Base-by-base conservation (phyloP, 2,113 vertebrate species). In the Sardina pilchardus region DNA sequence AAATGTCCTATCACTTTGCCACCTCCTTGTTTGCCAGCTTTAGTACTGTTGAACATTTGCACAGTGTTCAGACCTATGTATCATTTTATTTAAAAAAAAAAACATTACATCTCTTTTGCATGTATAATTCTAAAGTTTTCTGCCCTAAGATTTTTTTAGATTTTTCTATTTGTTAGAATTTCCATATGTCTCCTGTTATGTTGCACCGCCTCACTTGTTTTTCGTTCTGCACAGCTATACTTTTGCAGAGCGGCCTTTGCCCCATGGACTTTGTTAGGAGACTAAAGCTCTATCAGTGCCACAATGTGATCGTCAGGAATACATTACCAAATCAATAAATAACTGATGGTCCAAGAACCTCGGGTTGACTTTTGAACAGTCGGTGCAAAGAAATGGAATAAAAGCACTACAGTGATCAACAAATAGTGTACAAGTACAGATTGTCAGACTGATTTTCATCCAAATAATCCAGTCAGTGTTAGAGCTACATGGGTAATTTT, bases 321-420 rank as follows among this genome's bases (percentile, higher is more conserved):
- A 89, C 75, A 30, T 82, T 71, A 82, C 91, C 88, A 88, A 88
- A 91, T 89, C 63, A 86, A 81, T 67, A 19, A 89, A 90, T 88
- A 87, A 85, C 4, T 82, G 83, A 90, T 87, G 78, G 43, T 39
- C 10, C 84, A 88, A 93, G 90, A 88, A 86, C 39, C 81, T 78
- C 34, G 43, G 36, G 14, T 39, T 88, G 85, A 81, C 81, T 83
- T 82, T 86, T 19, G 19, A 24, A 44, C 67, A 56, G 78, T 83
- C 9, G 44, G 82, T 39, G 39, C 71, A 26, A 80, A 82, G 50
- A 24, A 87, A 26, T 88, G 84, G 83, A 85, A 81, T 30, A 85
- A 1, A 7, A 17, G 80, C 81, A 4, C n/a, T 1, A 9, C 82
- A 87, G 3, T 39, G 43, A 42, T 67, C 43, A 42, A 24, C 78